A percentile compares a stretch with the other conserved stretches of the same genome.
These are phyloP conservation scores for Chamaetylas fuelleborni DNA, from an alignment of 2,113 vertebrate species.

Conservation along the genomic window DNA sequence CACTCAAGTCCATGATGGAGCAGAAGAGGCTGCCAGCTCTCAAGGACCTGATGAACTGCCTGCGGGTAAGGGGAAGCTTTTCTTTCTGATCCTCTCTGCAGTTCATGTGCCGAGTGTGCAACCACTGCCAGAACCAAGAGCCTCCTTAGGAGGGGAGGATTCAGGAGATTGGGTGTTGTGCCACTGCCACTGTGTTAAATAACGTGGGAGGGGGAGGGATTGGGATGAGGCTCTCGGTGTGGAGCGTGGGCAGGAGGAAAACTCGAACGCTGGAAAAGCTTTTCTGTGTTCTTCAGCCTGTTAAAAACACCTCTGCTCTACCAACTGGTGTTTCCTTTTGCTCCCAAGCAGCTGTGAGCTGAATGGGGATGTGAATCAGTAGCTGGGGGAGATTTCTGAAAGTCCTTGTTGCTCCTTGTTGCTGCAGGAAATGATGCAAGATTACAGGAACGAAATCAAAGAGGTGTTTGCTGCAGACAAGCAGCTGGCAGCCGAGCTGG, in stretches of 20 bases:
- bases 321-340: constrained; percentile 64
- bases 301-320: constrained; percentile 64
- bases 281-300: constrained; percentile 23
- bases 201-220: constrained; percentile 25
- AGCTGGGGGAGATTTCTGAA: constrained; percentile 28
- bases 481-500: constrained; percentile 89
- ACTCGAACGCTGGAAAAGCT: neutral
- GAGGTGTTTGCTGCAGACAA: constrained; percentile 89
- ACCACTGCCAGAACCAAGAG: neutral
- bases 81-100: neutral
- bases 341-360: constrained; percentile 53
- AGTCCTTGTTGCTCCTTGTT: neutral
- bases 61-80: constrained; percentile 77
- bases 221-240: neutral
- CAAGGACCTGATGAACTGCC: constrained; percentile 89
- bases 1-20: constrained; percentile 87
- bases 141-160: neutral
- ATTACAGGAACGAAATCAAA: constrained; percentile 87
- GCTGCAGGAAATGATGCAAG: constrained; percentile 89
- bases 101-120: neutral
- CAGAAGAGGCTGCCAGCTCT: constrained; percentile 85
- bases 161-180: constrained; percentile 10
- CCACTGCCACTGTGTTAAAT: constrained; percentile 35
- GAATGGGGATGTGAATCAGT: constrained; percentile 51
- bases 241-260: constrained; percentile 27